Base-by-base conservation (phyloP, 92 coral and sea anemone species). In the Metridium senile region DNA sequence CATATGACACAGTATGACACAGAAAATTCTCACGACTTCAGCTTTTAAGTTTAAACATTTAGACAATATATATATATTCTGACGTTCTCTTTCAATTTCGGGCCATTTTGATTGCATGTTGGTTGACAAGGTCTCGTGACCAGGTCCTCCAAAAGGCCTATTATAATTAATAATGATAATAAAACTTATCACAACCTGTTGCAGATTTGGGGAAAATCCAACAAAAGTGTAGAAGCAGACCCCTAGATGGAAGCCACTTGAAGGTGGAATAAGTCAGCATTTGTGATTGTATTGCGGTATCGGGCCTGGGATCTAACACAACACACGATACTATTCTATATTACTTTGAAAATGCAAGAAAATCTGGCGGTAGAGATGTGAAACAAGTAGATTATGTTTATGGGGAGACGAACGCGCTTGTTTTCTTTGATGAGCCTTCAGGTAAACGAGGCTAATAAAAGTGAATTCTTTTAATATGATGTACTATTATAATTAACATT, bases 321-420 rank as follows among this genome's bases (percentile, higher is more conserved):
- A 80, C 87, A 9, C 28, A 66, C 22, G 93, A 89, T 35, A 49
- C 84, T 1, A 73, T 89, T 33, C 31, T 68, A 1, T 76, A 59
- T 46, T 76, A 89, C 78, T 89, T 89, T 56, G 93, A 85, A 29
- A 81, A 59, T 74, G 63, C 68, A 34, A 75, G 79, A 63, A 71
- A 76, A 4, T 4, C 8, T 45, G 72, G 80, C 18, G 93, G 93
- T 28, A 89, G 93, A 10, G 90, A 74, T 28, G 90, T 85, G 17
- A 62, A 19, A 49, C 73, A 62, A 2, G 76, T 89, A 10, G 86
- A 89, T 26, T 53, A 72, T 13, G 52, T 27, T 9, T 18, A 26
- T 19, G 86, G 75, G 33, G 65, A 86, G 17, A 7, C 34, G 17
- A 58, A 31, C 39, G 93, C 90, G 32, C 25, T 89, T 58, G 87